Evolutionary conservation across 2,797 vertebrate genomes (phyloP).

Genomic region (Alauda arvensis): DNA sequence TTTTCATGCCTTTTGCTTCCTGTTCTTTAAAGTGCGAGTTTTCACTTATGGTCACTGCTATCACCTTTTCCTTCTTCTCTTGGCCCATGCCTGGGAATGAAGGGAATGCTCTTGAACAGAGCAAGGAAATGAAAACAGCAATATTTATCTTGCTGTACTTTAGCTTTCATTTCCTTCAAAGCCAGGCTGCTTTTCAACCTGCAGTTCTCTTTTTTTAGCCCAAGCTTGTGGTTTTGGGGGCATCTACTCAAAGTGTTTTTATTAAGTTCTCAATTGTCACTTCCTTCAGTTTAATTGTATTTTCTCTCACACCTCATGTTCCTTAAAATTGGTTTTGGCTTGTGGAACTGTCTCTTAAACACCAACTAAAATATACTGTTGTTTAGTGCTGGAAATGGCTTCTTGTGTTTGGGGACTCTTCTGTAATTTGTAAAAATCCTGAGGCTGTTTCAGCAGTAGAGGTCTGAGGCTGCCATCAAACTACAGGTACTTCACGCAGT

Average conservation of each 20-base stretch:
- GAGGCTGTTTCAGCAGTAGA: not conserved
- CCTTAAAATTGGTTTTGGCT: not conserved
- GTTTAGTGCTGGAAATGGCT: not conserved
- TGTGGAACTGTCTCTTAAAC: not conserved
- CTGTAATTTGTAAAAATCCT: not conserved
- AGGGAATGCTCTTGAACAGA: not conserved
- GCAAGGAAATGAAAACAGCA: not conserved
- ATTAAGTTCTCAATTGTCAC: not conserved
- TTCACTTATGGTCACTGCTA: not conserved
- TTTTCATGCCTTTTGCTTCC: not conserved
- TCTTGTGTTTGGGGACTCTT: not conserved
- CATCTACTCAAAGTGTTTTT: not conserved
- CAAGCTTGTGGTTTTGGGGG: not conserved
- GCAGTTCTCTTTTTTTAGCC: not conserved
- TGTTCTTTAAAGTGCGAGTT: not conserved
- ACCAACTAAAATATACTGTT: not conserved
- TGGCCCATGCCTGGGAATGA: not conserved
- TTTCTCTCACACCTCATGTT: not conserved
- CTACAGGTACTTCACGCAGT: not conserved
- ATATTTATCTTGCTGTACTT: not conserved
- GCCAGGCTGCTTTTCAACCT: not conserved
- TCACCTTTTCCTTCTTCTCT: not conserved
- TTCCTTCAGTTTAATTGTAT: not conserved
- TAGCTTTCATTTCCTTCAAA: not conserved
- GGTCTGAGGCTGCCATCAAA: not conserved